phyloP scores from a whole-genome alignment of 64 coral and sea anemone species.

The Astreopora myriophthalma region DNA sequence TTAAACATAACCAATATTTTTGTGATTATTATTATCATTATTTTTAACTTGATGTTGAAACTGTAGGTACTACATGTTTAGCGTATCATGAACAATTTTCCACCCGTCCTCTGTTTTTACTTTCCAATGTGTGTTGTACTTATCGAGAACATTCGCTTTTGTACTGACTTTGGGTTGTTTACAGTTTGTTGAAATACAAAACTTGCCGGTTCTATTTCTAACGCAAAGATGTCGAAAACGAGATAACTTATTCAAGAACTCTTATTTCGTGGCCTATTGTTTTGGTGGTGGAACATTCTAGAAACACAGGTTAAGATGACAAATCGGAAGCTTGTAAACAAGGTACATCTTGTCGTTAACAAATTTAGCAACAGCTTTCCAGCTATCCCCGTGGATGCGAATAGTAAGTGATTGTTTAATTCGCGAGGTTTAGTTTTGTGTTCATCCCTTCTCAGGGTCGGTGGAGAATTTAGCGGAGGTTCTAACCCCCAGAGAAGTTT shows the following conservation, averaged over 20 bases:
- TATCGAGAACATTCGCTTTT: constrained; percentile 18
- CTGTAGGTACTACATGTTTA: no score
- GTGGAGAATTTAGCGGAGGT: not conserved
- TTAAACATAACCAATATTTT: no score
- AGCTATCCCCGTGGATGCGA: not conserved
- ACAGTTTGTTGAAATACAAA: constrained; percentile 13
- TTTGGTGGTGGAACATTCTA: constrained; percentile 26
- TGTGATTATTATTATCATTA: no score
- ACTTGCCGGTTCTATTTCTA: constrained; percentile 38
- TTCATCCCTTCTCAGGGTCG: no score
- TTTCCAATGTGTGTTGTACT: not conserved
- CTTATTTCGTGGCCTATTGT: constrained; percentile 17
- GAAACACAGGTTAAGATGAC: not conserved
- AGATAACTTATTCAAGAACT: constrained; percentile 37
- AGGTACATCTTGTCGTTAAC: not conserved
- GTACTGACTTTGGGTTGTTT: not conserved
- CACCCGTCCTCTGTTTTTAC: not conserved
- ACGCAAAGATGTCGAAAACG: constrained; percentile 34
- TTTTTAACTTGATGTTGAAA: no score
- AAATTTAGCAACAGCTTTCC: not conserved
- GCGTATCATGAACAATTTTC: no score
- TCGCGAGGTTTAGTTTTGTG: not conserved
- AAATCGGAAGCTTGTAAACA: not conserved
- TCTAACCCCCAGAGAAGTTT: no score
- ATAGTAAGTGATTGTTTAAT: not conserved